Evolutionary conservation across 2,888 invertebrate species (phyloP).

Genomic region (Agrotis clavis): DNA sequence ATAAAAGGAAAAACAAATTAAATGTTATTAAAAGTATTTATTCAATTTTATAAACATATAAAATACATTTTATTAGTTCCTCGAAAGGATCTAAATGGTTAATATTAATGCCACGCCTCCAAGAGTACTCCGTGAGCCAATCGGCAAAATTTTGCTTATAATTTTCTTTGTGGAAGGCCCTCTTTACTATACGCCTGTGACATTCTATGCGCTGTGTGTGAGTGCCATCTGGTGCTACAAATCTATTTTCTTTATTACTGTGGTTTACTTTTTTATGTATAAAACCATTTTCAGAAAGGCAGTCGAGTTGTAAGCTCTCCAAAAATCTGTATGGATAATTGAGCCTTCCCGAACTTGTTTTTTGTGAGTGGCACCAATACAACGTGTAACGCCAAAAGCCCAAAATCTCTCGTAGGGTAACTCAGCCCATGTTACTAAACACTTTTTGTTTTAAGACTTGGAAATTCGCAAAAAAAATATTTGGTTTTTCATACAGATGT

Average conservation of each 20-base stretch:
- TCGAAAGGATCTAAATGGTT: constrained; percentile 6
- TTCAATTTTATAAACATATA: neutral
- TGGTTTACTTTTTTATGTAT: constrained; percentile 1
- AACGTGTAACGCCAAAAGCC: no score
- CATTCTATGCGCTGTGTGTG: neutral
- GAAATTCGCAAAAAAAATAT: no score
- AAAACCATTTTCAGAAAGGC: constrained; percentile 10
- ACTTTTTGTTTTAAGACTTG: no score
- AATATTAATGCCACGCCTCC: constrained; percentile 3
- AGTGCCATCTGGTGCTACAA: neutral
- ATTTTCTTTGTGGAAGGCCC: neutral
- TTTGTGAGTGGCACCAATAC: neutral
- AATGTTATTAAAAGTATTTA: neutral
- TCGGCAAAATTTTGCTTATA: neutral
- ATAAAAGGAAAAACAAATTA: no score
- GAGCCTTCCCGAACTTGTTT: constrained; percentile 9
- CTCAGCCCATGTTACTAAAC: no score
- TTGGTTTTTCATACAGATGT: no score
- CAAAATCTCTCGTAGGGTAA: no score
- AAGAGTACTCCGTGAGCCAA: neutral
- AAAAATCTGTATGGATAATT: neutral
- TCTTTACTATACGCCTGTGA: neutral
- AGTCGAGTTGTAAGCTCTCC: constrained; percentile 1
- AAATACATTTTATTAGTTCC: neutral
- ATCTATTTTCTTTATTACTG: neutral